Evolutionary conservation across 1,140 invertebrate species (phyloP).

Genomic region (Eumeta japonica): DNA sequence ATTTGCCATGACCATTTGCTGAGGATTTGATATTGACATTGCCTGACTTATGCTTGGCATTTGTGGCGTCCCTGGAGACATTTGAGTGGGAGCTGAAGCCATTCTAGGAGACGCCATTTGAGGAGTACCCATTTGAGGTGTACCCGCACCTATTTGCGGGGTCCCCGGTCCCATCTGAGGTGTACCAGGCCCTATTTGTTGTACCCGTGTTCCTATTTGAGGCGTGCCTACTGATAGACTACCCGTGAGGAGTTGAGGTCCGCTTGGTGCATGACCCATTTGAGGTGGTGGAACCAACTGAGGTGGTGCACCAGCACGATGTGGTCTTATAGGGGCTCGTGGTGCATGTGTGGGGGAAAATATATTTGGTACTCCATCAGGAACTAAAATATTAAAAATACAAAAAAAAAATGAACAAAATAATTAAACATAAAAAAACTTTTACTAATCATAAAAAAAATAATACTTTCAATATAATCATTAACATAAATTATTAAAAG

Average conservation of each 20-base stretch:
- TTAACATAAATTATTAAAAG: conserved; percentile 16
- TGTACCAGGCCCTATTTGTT: conserved; percentile 28
- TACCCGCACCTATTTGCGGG: conserved; percentile 32
- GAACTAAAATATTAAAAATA: too few species aligned
- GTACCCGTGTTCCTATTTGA: conserved; percentile 17
- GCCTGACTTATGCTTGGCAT: conserved; percentile 42
- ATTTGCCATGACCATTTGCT: conserved; percentile 43
- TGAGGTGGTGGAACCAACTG: conserved; percentile 18
- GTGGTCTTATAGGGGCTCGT: conserved; percentile 29
- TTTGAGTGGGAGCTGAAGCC: conserved; percentile 31
- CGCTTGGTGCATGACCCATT: conserved; percentile 31
- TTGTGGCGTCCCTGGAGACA: conserved; percentile 37
- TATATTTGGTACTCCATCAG: conserved; percentile 48
- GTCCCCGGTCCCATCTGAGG: conserved; percentile 33
- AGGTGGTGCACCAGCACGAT: conserved; percentile 29
- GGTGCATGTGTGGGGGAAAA: conserved; percentile 42
- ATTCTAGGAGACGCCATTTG: conserved; percentile 27
- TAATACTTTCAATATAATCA: too few species aligned
- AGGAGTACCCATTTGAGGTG: conserved; percentile 36
- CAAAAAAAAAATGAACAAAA: conserved; percentile 20
- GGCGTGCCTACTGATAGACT: conserved; percentile 4
- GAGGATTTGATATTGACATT: conserved; percentile 39
- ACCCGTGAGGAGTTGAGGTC: conserved; percentile 14
- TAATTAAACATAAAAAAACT: conserved; percentile 46
- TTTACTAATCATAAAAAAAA: conserved; percentile 38